Evolutionary conservation across 1,140 invertebrate genomes (phyloP), one percentile per base, ranked within the genome.

Genomic region (Akabosia matsudoensis): DNA sequence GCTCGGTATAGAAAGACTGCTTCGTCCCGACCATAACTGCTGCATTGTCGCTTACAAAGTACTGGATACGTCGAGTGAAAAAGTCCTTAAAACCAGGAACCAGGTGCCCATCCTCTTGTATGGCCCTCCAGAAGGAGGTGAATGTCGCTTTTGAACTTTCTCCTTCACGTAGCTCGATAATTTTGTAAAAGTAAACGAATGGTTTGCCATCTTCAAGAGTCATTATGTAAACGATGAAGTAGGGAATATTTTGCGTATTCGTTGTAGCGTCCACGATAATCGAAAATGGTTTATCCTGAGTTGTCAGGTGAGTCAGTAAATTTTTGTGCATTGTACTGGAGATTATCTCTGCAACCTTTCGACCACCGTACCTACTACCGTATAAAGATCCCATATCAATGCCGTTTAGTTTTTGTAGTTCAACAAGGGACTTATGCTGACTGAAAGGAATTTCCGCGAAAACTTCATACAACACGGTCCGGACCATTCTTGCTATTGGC

Each of bases 121-220:
- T 22, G 7, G 7, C 7, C 2, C 16, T 3, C 28, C 28, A 28
- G 33, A 70, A 70, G 13, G 28, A 16, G 4, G 3, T 18, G 24
- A 31, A 70, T 4, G 24, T 70, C 4, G 28, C 7, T 30, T 10
- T 16, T 26, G 67, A 4, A 3, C 7, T 30, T 70, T 70, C 67
- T 18, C 67, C 67, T 13, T 70, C 67, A 13, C 16, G 7, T 28
- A 70, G 33, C 24, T 24, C 67, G 26, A 70, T 28, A 4, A 70
- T 13, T 7, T 30, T 70, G 28, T 70, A 31, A 16, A 28, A 70
- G 22, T 70, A 70, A 70, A 2, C 33, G 22, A 70, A 16, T 10
- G 67, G 67, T 14, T 70, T 30, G 2, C 30, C 30, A 70, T 70
- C 67, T 22, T 70, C 67, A 24, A 70, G 67, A 3, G 67, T 70